Evolutionary conservation across 2,888 invertebrate species (phyloP).

Genomic region (Diplazon laetatorius): DNA sequence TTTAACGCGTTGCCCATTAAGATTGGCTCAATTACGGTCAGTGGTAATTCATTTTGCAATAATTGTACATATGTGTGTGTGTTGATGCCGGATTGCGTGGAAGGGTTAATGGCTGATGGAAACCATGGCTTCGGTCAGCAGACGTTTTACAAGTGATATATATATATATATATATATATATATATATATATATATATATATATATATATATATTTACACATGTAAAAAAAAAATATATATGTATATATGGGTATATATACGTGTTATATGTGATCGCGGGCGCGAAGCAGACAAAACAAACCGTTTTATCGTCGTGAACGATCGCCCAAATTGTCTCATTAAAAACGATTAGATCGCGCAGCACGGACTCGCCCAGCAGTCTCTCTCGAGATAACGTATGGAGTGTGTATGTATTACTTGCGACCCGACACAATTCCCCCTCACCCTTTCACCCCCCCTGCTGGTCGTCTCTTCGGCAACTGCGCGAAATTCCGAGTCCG

Average conservation of each 20-base stretch:
- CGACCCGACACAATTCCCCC: conserved; percentile 25
- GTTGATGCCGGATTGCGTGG: no score
- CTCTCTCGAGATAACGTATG: conserved; percentile 28
- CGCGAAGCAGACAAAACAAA: conserved; percentile 75
- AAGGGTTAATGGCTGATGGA: conserved; percentile 30
- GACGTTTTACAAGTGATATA: conserved; percentile 45
- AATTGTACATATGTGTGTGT: conserved; percentile 23
- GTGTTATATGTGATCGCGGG: no score
- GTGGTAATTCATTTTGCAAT: conserved; percentile 38
- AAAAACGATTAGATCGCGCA: conserved; percentile 69
- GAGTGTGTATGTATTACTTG: conserved; percentile 29
- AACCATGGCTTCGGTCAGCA: conserved; percentile 19
- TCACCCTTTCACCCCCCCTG: not conserved
- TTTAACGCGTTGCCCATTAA: conserved; percentile 34
- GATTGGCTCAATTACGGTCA: conserved; percentile 25
- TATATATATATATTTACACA: not conserved
- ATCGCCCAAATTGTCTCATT: conserved; percentile 77
- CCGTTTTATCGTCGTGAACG: conserved; percentile 73
- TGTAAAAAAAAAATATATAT: conserved; percentile 4
- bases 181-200: not conserved
- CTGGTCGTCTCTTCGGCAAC: no score
- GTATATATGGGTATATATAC: not conserved
- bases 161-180: conserved; percentile 14
- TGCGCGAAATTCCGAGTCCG: conserved; percentile 55
- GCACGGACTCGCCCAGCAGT: conserved; percentile 48